phyloP scores from a whole-genome alignment of 2,888 invertebrate genomes.

The Unio delphinus region DNA sequence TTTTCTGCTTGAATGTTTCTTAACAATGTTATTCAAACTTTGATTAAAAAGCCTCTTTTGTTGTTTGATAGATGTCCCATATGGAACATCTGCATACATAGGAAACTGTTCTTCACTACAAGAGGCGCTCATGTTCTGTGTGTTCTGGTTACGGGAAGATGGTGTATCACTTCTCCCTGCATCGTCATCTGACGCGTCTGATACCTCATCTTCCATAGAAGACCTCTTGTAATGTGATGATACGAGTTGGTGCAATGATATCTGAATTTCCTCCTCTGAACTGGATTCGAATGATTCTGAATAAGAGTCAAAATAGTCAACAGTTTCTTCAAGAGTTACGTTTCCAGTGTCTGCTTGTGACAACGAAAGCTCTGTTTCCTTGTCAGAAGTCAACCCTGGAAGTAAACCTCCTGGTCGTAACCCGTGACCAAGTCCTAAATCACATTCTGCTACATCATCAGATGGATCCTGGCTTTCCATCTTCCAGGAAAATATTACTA shows the following conservation, averaged over 20 bases:
- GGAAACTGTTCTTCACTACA: constrained; percentile 37
- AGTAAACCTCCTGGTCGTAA: constrained; percentile 43
- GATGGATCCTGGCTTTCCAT: background rate
- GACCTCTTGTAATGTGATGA: background rate
- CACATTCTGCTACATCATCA: constrained; percentile 37
- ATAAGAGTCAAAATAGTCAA: constrained; percentile 1
- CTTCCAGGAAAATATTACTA: no score
- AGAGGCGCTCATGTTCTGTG: background rate
- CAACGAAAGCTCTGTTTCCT: background rate
- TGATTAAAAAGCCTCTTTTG: constrained; percentile 56
- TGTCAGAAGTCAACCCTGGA: background rate
- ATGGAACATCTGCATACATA: constrained; percentile 51
- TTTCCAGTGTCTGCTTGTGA: constrained; percentile 5
- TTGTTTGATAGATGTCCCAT: constrained; percentile 59
- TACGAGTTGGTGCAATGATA: background rate
- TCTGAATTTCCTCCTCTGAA: background rate
- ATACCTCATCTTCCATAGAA: background rate
- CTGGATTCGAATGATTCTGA: constrained; percentile 1
- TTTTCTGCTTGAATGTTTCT: no score
- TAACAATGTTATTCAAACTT: constrained; percentile 26
- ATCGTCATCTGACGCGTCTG: background rate
- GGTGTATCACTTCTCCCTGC: background rate
- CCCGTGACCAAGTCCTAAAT: constrained; percentile 56
- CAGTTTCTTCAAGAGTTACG: constrained; percentile 8
- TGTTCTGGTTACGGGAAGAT: background rate